Conservation (phyloP, 1,140 invertebrate genomes). For the Diploscapter pachys region DNA sequence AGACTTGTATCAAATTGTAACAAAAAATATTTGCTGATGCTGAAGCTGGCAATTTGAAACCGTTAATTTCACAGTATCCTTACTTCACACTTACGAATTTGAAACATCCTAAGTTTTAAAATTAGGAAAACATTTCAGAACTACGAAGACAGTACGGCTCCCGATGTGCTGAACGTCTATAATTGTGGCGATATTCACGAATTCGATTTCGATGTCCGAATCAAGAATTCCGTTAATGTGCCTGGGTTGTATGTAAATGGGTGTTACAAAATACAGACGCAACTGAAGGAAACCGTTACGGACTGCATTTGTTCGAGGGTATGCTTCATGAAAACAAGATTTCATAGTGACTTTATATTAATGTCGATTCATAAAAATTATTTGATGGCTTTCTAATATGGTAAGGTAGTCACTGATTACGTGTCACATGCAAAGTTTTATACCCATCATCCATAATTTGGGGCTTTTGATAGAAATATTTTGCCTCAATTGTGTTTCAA, state of each 20-base stretch:
- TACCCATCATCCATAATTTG: not conserved
- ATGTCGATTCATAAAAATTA: not conserved
- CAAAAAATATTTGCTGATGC: conserved; percentile 9
- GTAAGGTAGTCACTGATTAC: not conserved
- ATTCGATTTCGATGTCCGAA: conserved; percentile 28
- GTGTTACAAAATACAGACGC: conserved; percentile 20
- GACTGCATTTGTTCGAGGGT: conserved; percentile 26
- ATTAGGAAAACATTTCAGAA: not conserved
- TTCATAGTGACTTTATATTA: not conserved
- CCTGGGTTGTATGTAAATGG: conserved; percentile 26
- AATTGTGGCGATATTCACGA: conserved; percentile 25
- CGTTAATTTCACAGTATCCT: not conserved
- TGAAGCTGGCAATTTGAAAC: not conserved
- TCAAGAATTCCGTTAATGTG: conserved; percentile 22
- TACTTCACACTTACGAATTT: conserved; percentile 6
- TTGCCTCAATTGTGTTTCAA: not conserved
- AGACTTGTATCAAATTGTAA: too few species aligned
- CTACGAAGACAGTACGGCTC: conserved; percentile 5
- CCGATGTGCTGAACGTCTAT: conserved; percentile 25
- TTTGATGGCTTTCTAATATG: not conserved
- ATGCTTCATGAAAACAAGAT: not conserved
- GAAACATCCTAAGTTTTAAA: too few species aligned
- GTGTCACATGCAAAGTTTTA: not conserved
- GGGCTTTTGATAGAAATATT: too few species aligned
- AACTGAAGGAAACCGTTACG: conserved; percentile 6